A percentile compares a stretch with the other conserved stretches of the same genome.
These are phyloP conservation scores for Catonia carolina DNA, from an alignment of 2,888 invertebrate species.

Conservation along the genomic window DNA sequence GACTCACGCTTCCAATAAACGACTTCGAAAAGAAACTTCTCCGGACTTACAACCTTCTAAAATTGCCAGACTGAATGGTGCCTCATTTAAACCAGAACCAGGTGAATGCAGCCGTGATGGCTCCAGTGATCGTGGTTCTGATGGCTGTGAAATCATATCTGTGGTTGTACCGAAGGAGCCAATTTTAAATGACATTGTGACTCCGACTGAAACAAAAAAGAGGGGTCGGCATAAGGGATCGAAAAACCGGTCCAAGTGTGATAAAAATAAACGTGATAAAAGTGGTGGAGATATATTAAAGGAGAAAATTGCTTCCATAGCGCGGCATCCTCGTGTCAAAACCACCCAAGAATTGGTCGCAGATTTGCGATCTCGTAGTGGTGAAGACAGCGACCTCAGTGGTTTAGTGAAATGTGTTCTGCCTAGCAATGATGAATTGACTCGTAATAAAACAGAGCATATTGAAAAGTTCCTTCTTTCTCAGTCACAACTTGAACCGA, in stretches of 20 bases:
- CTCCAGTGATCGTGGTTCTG: conserved; percentile 33
- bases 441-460: conserved; percentile 42
- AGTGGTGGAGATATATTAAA: conserved; percentile 47
- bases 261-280: conserved; percentile 32
- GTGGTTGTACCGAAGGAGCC: conserved; percentile 33
- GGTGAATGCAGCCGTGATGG: conserved; percentile 38
- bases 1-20: conserved; percentile 50
- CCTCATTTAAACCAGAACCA: conserved; percentile 19
- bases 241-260: conserved; percentile 45
- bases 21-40: conserved; percentile 46
- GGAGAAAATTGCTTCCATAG: conserved; percentile 53
- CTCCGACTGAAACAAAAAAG: conserved; percentile 38
- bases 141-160: conserved; percentile 34
- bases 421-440: conserved; percentile 35
- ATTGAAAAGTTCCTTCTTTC: conserved; percentile 41
- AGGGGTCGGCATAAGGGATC: conserved; percentile 56
- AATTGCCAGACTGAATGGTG: conserved; percentile 46
- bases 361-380: conserved; percentile 31
- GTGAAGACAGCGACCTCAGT: conserved; percentile 29
- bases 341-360: conserved; percentile 73
- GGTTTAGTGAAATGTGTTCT: conserved; percentile 33
- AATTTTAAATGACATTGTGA: conserved; percentile 8
- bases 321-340: conserved; percentile 57
- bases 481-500: conserved; percentile 28
- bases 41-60: conserved; percentile 40